Evolutionary conservation across 2,797 vertebrate genomes (phyloP).

Genomic region (Pantherophis alleghaniensis): DNA sequence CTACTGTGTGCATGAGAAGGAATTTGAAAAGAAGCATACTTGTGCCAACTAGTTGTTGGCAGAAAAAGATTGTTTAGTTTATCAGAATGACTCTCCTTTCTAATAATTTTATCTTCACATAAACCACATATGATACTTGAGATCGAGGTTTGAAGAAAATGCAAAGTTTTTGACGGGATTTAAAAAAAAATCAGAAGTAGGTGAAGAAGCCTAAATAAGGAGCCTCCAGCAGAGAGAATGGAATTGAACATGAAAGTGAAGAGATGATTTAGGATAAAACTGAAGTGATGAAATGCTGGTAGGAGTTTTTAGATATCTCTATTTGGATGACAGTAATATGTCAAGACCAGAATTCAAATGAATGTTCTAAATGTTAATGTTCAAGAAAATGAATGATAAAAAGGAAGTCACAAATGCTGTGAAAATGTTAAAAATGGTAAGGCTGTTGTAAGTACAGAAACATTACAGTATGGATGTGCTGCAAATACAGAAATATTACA

Average conservation of each 20-base stretch:
- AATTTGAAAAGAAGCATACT: background rate
- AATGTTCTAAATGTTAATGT: background rate
- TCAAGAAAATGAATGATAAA: background rate
- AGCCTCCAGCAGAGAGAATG: background rate
- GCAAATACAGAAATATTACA: background rate
- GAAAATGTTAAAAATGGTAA: background rate
- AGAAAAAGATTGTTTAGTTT: background rate
- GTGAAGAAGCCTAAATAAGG: background rate
- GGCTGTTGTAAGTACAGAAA: background rate
- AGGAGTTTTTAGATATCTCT: background rate
- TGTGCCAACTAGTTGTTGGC: background rate
- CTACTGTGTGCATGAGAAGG: background rate
- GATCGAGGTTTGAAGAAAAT: background rate
- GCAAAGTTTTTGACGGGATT: background rate
- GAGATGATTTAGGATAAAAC: background rate
- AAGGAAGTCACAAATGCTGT: background rate
- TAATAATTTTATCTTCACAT: background rate
- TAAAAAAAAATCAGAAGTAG: background rate
- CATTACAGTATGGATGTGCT: background rate
- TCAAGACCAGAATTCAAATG: background rate
- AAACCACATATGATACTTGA: background rate
- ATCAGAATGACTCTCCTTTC: background rate
- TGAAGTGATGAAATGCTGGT: background rate
- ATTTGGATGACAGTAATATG: background rate
- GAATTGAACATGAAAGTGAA: background rate